These are phyloP conservation scores for Pandemis heparana DNA, from an alignment of 2,888 invertebrate species.

Conservation along the genomic window DNA sequence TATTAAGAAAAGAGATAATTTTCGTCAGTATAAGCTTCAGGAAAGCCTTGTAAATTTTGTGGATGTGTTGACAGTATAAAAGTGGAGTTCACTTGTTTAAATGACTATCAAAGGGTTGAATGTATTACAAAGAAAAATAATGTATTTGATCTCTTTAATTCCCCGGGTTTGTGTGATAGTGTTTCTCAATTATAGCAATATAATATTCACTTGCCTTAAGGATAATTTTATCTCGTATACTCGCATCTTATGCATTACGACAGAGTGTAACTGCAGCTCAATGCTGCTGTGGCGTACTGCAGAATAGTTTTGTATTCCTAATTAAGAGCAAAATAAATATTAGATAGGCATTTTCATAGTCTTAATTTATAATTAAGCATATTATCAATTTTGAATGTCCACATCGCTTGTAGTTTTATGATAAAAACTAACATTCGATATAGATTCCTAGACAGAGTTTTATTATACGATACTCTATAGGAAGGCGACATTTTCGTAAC, in stretches of 20 bases:
- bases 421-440: constrained; percentile 50
- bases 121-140: constrained; percentile 17
- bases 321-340: constrained; percentile 49
- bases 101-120: constrained; percentile 5
- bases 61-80: constrained; percentile 51
- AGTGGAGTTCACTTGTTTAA: constrained; percentile 21
- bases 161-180: constrained; percentile 54
- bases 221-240: constrained; percentile 67
- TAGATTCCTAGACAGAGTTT: constrained; percentile 53
- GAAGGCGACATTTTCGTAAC: constrained; percentile 40
- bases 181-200: constrained; percentile 44
- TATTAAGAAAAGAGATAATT: constrained; percentile 43
- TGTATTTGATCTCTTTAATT: constrained; percentile 54
- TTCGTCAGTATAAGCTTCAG: constrained; percentile 69
- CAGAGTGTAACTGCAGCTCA: constrained; percentile 34
- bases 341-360: constrained; percentile 58
- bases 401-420: constrained; percentile 57
- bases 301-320: constrained; percentile 58
- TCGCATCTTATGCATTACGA: constrained; percentile 63
- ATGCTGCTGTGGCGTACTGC: constrained; percentile 39
- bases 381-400: constrained; percentile 60
- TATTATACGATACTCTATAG: constrained; percentile 55
- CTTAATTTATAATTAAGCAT: constrained; percentile 59
- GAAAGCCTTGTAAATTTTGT: constrained; percentile 56
- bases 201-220: constrained; percentile 69